phyloP scores from a whole-genome alignment of 2,797 vertebrate genomes.

The Pterois miles region DNA sequence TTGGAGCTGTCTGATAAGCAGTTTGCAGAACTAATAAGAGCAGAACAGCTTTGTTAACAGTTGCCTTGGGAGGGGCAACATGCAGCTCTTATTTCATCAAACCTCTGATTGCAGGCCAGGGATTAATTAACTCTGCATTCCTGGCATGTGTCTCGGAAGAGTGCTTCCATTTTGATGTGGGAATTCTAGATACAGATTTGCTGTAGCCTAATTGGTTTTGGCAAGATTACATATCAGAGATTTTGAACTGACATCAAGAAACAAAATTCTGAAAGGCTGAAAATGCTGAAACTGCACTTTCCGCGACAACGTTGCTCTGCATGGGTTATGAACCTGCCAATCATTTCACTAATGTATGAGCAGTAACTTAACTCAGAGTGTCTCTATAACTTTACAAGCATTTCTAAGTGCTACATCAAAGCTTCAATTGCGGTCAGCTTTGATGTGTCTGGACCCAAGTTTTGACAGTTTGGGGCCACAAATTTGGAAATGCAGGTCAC shows the following conservation, averaged over 20 bases:
- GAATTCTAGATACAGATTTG: constrained; percentile 69
- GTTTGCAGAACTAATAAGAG: constrained; percentile 71
- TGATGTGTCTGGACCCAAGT: neutral
- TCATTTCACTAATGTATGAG: constrained; percentile 22
- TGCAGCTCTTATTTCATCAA: constrained; percentile 67
- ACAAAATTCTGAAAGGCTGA: constrained; percentile 59
- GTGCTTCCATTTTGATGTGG: constrained; percentile 59
- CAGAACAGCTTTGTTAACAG: constrained; percentile 60
- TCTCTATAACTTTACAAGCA: neutral
- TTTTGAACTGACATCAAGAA: constrained; percentile 77
- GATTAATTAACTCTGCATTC: constrained; percentile 82
- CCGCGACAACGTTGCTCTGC: neutral
- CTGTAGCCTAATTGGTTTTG: constrained; percentile 82
- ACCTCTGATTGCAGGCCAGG: constrained; percentile 59
- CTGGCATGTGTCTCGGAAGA: constrained; percentile 69
- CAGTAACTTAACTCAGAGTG: neutral
- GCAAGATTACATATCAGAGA: constrained; percentile 74
- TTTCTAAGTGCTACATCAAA: neutral
- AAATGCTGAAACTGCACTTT: constrained; percentile 47
- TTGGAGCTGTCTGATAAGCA: constrained; percentile 59
- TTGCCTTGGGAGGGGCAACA: constrained; percentile 67
- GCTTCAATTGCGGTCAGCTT: neutral
- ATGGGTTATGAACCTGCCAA: constrained; percentile 23
- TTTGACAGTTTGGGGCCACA: neutral
- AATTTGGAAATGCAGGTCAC: neutral